Percentiles rank a stretch among this genome's conserved stretches.
phyloP scores from a whole-genome alignment of 1,140 invertebrate species.

The Drosophila grimshawi region DNA sequence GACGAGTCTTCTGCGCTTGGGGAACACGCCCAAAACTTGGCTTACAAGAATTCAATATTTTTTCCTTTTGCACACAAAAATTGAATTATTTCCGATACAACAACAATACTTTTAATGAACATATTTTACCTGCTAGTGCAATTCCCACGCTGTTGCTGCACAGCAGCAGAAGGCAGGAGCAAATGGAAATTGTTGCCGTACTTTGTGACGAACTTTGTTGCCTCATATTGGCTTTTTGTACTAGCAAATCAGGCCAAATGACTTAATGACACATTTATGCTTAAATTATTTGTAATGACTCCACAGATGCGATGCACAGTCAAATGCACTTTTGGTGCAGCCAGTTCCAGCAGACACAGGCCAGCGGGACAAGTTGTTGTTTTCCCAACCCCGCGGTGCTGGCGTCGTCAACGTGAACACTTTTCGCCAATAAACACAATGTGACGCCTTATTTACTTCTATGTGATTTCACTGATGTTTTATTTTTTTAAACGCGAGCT shows the following conservation, averaged over 20 bases:
- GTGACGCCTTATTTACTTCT: not conserved
- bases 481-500: constrained; percentile 4
- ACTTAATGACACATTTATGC: constrained; percentile 65
- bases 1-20: constrained; percentile 73
- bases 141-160: constrained; percentile 61
- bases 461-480: not conserved
- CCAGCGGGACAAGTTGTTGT: constrained; percentile 20
- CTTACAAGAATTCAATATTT: constrained; percentile 57
- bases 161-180: constrained; percentile 53
- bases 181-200: constrained; percentile 44
- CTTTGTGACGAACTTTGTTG: constrained; percentile 21
- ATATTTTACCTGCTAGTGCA: constrained; percentile 64
- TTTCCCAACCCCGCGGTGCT: constrained; percentile 23
- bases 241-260: constrained; percentile 24
- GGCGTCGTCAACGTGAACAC: constrained; percentile 35
- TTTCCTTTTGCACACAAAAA: constrained; percentile 23
- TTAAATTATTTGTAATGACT: constrained; percentile 16
- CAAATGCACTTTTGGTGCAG: constrained; percentile 52
- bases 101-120: not conserved
- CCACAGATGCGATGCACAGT: constrained; percentile 13
- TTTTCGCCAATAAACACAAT: constrained; percentile 10
- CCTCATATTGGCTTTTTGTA: constrained; percentile 56
- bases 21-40: constrained; percentile 79
- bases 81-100: constrained; percentile 1
- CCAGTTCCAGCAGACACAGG: constrained; percentile 14